Conservation (phyloP, 2,797 vertebrate genomes). For the Eremophila alpestris region DNA sequence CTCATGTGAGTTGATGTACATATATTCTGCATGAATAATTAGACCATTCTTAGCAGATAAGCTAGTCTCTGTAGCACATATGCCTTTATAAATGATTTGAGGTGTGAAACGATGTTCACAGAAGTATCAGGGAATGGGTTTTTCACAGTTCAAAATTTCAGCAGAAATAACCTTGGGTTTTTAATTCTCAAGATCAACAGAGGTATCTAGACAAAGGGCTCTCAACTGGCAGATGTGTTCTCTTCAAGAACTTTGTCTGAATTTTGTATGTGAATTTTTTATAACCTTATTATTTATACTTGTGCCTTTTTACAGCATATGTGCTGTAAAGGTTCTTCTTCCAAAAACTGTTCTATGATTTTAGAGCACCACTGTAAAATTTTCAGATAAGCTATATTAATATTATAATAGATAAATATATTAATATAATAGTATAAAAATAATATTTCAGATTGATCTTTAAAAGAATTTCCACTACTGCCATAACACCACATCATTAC, state of each 20-base stretch:
- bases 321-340: not conserved
- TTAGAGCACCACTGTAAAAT: not conserved
- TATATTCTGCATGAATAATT: not conserved
- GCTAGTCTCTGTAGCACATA: not conserved
- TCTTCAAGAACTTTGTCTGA: not conserved
- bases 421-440: not conserved
- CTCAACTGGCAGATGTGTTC: not conserved
- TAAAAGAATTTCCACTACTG: not conserved
- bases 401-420: not conserved
- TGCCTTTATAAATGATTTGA: not conserved
- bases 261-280: not conserved
- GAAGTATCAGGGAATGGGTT: not conserved
- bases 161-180: not conserved
- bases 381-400: not conserved
- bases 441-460: not conserved
- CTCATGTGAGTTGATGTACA: not conserved
- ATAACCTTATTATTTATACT: not conserved
- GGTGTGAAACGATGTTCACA: not conserved
- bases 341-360: not conserved
- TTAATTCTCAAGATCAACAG: not conserved
- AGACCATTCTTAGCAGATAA: not conserved
- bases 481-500: not conserved
- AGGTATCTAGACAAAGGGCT: not conserved
- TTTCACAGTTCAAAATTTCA: not conserved
- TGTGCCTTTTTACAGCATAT: not conserved